These are phyloP conservation scores for Meloidogyne chitwoodi DNA, from an alignment of 1,140 invertebrate species.

Conservation along the genomic window DNA sequence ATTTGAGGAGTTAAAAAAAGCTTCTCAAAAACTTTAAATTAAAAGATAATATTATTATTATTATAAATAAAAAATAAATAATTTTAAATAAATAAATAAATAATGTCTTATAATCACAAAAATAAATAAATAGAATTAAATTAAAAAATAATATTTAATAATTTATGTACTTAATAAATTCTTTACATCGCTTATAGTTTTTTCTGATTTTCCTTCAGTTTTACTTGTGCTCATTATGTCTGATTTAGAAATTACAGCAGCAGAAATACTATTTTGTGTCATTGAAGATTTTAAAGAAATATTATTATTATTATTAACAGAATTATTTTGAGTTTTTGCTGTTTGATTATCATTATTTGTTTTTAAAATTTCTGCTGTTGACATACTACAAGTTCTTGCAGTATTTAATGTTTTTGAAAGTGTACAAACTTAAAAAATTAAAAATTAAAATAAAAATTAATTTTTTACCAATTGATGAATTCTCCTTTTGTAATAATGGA, in stretches of 20 bases:
- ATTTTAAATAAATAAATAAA: too few relatives aligned
- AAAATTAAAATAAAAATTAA: not conserved
- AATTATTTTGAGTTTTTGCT: too few relatives aligned
- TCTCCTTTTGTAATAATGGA: not conserved
- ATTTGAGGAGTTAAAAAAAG: too few relatives aligned
- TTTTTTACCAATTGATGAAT: not conserved
- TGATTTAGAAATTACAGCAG: not conserved
- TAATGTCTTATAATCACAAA: too few relatives aligned
- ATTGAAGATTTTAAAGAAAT: too few relatives aligned
- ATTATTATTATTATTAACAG: too few relatives aligned
- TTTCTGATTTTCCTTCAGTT: not conserved
- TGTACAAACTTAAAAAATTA: not conserved
- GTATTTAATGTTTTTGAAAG: not conserved
- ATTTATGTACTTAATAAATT: not conserved
- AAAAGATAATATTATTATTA: too few relatives aligned
- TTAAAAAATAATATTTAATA: too few relatives aligned
- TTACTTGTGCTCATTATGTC: not conserved
- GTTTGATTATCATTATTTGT: too few relatives aligned
- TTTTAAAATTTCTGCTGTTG: not conserved
- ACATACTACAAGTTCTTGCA: not conserved
- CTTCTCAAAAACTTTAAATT: too few relatives aligned
- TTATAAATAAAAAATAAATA: too few relatives aligned
- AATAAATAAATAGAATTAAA: too few relatives aligned
- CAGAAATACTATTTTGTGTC: not conserved
- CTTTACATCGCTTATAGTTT: not conserved